phyloP scores from a whole-genome alignment of 1,140 invertebrate species.

The Druon quercuslanigerum region DNA sequence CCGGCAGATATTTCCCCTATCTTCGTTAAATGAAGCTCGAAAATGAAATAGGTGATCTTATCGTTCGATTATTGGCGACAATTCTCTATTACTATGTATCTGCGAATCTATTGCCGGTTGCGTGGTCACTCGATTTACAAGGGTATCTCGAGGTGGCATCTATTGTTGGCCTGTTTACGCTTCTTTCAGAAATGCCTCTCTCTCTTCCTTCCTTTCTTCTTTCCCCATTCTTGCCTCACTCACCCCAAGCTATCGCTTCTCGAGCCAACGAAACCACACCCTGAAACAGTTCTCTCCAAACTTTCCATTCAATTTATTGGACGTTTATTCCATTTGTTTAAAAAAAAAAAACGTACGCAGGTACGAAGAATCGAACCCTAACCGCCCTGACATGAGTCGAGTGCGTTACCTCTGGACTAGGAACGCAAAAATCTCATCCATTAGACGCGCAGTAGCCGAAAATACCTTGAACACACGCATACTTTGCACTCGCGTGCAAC shows the following conservation, averaged over 20 bases:
- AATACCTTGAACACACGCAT: too few relatives aligned
- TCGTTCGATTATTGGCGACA: conserved; percentile 62
- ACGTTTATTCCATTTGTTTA: too few relatives aligned
- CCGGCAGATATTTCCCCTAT: conserved; percentile 41
- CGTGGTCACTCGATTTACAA: conserved; percentile 53
- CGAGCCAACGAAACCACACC: not conserved
- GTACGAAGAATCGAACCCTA: too few relatives aligned
- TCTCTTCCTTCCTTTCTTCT: too few relatives aligned
- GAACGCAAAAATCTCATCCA: not conserved
- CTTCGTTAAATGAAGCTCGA: conserved; percentile 52
- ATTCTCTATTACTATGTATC: conserved; percentile 65
- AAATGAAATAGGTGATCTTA: conserved; percentile 57
- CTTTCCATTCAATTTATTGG: not conserved
- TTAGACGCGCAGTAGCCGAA: too few relatives aligned
- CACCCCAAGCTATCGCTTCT: not conserved
- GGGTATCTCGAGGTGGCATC: conserved; percentile 55
- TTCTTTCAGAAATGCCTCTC: not conserved
- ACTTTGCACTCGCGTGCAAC: too few relatives aligned
- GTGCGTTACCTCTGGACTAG: too few relatives aligned
- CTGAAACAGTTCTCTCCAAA: not conserved
- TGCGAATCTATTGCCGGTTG: conserved; percentile 58
- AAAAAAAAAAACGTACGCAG: too few relatives aligned
- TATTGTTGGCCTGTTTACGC: conserved; percentile 40
- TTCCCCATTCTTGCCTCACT: too few relatives aligned
- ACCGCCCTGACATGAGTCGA: too few relatives aligned